Base-by-base conservation (phyloP, 2,797 vertebrate species). In the Tangara arthus region DNA sequence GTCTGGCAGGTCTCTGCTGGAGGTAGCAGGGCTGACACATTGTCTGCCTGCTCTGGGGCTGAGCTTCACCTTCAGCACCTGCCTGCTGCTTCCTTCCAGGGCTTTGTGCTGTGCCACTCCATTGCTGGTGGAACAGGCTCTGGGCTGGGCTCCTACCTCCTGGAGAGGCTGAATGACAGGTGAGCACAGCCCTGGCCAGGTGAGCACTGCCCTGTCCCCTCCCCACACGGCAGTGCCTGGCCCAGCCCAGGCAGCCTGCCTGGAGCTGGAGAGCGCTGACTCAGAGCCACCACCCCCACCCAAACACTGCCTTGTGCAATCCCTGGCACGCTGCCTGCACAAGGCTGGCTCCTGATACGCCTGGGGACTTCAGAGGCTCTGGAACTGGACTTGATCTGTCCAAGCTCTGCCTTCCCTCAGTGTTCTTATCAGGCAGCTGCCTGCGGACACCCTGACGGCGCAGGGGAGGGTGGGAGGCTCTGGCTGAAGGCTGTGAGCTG, bases 101-200 rank as follows among this genome's bases (percentile, higher is more conserved):
- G 99, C 12, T 99, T 99, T 83, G 99, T 99, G 86, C 98, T 99
- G 85, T 99, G 99, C 96, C 99, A 99, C 93, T 99, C 99, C 79
- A 99, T 99, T 2, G 99, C 99, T 12, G 99, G 99, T 28, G 99
- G 99, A 41, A 99, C 99, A 1, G 99, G 99, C 65, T 99, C 99
- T 0, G 99, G 99, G 44, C 97, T 99, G 91, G 99, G 99, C 53
- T 99, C 99, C 0, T 99, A 99, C 88, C 98, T 99, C 34, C 97
- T 99, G 96, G 99, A 99, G 96, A 98, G 98, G 47, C 98, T 99
- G 90, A 99, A 99, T 63, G 99, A 99, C 98, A 99, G 99, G 99
- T 99, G 94, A 87, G 95, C 34, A 56, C 21, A 35, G 42, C 47
- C 41, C 23, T 19, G 47, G 99, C 99, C 98, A 99, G 99, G 99